A percentile compares a stretch with the other conserved stretches of the same genome.
These are phyloP conservation scores for Dipodomys ordii DNA, from an alignment of 2,113 vertebrate species.

Conservation along the genomic window DNA sequence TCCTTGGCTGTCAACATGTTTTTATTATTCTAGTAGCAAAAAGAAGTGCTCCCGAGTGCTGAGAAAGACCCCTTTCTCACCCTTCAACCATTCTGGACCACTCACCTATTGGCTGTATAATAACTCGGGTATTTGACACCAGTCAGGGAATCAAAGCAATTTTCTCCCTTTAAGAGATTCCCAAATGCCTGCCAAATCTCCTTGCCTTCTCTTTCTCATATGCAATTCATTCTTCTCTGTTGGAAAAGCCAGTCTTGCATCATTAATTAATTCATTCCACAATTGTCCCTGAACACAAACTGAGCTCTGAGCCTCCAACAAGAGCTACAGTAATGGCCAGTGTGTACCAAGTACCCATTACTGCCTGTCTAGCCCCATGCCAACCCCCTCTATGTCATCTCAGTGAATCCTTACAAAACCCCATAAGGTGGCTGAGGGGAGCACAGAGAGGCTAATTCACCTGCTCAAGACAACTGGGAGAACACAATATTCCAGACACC, in stretches of 20 bases:
- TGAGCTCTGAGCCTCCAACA: not conserved
- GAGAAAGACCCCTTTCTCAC: not conserved
- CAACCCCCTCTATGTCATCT: rapidly evolving
- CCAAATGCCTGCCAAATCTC: not conserved
- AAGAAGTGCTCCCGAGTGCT: not conserved
- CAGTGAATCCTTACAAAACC: not conserved
- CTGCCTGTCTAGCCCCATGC: rapidly evolving
- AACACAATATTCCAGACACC: not conserved
- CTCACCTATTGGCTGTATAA: not conserved
- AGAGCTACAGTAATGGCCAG: too few relatives aligned
- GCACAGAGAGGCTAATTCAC: too few relatives aligned
- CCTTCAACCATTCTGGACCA: rapidly evolving
- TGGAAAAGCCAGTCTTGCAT: not conserved
- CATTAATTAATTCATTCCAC: not conserved
- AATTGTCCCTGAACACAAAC: not conserved
- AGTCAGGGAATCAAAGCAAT: not conserved
- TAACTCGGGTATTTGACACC: not conserved
- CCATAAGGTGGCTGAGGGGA: rapidly evolving
- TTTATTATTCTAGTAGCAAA: not conserved
- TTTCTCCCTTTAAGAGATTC: not conserved
- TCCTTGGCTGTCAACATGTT: not conserved
- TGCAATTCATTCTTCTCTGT: not conserved
- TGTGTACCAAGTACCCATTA: rapidly evolving
- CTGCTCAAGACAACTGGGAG: rapidly evolving
- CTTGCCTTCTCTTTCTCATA: not conserved